These are phyloP conservation scores for Ctenosaura bakeri DNA, from an alignment of 2,797 vertebrate species.

Conservation along the genomic window DNA sequence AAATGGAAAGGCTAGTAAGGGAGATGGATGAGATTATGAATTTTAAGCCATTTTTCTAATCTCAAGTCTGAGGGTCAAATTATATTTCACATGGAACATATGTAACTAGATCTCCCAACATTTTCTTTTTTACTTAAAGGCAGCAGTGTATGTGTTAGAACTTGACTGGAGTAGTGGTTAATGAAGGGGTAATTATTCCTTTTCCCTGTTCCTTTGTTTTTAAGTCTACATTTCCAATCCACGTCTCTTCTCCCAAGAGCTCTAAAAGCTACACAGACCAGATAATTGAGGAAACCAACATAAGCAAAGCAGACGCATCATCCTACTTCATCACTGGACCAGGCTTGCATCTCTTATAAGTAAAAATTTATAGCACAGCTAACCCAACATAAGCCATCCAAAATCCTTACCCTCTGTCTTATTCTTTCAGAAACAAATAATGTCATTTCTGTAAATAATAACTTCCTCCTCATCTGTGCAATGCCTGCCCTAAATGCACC, in stretches of 20 bases:
- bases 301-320: neutral
- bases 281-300: neutral
- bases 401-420: neutral
- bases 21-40: too few species aligned
- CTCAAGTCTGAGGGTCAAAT: too few species aligned
- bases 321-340: neutral
- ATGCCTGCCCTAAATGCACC: neutral
- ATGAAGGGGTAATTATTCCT: too few species aligned
- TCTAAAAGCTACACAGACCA: neutral
- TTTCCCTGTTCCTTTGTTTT: neutral
- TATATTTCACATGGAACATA: too few species aligned
- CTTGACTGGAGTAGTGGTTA: too few species aligned
- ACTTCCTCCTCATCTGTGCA: neutral
- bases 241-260: neutral
- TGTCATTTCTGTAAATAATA: neutral
- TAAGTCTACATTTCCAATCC: neutral
- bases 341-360: too few species aligned
- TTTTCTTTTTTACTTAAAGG: too few species aligned
- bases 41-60: too few species aligned
- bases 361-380: neutral
- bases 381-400: neutral
- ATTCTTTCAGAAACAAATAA: neutral
- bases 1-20: too few species aligned
- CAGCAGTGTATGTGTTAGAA: too few species aligned
- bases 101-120: too few species aligned